Evolutionary conservation across 1,140 invertebrate species (phyloP).

Genomic region (Tetramorium simillimum): DNA sequence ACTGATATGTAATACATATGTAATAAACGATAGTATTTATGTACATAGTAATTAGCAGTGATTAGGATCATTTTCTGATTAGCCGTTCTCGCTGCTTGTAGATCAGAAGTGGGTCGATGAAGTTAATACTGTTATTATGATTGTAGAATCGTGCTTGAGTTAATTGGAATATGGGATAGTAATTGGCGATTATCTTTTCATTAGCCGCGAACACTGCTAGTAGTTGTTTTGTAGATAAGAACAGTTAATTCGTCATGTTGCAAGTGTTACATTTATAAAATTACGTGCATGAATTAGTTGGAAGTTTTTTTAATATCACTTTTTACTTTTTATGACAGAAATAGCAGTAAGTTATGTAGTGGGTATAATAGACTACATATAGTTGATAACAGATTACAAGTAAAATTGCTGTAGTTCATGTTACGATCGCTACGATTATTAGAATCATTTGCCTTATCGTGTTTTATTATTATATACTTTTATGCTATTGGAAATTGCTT

Average conservation of each 20-base stretch:
- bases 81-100: background rate
- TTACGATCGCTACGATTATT: background rate
- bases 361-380: background rate
- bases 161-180: background rate
- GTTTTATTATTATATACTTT: background rate
- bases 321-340: background rate
- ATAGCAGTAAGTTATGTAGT: background rate
- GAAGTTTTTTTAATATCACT: background rate
- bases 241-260: background rate
- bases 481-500: background rate
- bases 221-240: background rate
- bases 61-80: background rate
- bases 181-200: background rate
- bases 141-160: background rate
- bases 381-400: background rate
- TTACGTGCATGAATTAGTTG: background rate
- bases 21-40: background rate
- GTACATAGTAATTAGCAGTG: background rate
- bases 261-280: background rate
- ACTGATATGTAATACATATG: background rate
- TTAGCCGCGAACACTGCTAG: background rate
- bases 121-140: background rate
- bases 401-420: background rate
- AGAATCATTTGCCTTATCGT: background rate
- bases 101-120: background rate